A percentile compares a stretch with the other conserved stretches of the same genome.
phyloP scores from a whole-genome alignment of 2,888 invertebrate species.

The Drosophila quinaria region DNA sequence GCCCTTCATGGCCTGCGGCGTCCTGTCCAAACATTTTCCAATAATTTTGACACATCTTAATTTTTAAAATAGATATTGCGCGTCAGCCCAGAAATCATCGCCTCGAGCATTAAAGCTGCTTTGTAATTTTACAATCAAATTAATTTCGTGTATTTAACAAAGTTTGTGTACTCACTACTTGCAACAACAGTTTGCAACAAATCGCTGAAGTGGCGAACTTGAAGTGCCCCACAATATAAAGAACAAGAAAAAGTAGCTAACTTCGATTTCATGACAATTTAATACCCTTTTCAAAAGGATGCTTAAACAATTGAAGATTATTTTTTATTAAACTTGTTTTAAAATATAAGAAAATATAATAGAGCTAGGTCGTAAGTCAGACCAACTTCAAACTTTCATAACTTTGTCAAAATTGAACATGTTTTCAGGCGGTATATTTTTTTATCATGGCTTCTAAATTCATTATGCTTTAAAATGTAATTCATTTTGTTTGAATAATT shows the following conservation, averaged over 20 bases:
- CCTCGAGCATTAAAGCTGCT: constrained; percentile 44
- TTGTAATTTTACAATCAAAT: constrained; percentile 71
- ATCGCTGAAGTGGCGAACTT: constrained; percentile 26
- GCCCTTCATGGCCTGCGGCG: constrained; percentile 42
- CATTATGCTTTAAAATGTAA: too few relatives aligned
- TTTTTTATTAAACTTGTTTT: too few relatives aligned
- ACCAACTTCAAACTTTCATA: too few relatives aligned
- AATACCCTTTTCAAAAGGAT: neutral
- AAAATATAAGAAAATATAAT: too few relatives aligned
- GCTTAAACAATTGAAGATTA: too few relatives aligned
- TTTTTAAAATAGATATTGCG: neutral
- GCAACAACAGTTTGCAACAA: constrained; percentile 31
- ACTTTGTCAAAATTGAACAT: too few relatives aligned
- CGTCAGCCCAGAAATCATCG: constrained; percentile 28
- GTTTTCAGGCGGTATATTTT: too few relatives aligned
- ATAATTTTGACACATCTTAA: constrained; percentile 52
- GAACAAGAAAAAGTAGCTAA: neutral
- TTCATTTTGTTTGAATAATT: too few relatives aligned
- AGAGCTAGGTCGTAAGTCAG: too few relatives aligned
- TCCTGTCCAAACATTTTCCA: constrained; percentile 45
- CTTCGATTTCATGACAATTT: neutral
- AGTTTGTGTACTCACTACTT: constrained; percentile 40
- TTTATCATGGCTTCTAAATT: too few relatives aligned
- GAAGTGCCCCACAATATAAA: constrained; percentile 13
- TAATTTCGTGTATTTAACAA: constrained; percentile 73